Base-by-base conservation (phyloP, 1,140 invertebrate genomes). In the Gerris buenoi region DNA sequence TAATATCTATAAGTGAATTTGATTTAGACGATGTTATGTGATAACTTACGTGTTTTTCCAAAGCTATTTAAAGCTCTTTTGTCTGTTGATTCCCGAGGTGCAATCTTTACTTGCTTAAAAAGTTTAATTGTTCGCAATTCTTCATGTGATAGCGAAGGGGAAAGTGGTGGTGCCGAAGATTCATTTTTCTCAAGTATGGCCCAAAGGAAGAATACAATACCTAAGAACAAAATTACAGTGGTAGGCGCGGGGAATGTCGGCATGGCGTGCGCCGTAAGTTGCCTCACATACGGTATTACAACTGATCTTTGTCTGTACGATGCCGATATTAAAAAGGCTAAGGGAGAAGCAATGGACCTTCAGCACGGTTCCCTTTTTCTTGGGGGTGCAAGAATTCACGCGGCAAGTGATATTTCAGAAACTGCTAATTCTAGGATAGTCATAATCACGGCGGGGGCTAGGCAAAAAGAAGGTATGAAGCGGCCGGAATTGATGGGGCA, bases 301-400 rank as follows among this genome's bases (percentile, higher is more conserved):
- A 88, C 83, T 74, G 89, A 95, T 71, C 76, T 95, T 15, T 88
- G 85, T 15, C 79, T 95, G 57, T 84, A 93, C 18, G 93, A 95
- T 78, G 83, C 88, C 13, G 83, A 85, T 79, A 82, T 77, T 56
- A 88, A 95, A 71, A 95, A 94, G 77, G 75, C 95, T 33, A 85
- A 86, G 71, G 93, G 92, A 10, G 93, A 95, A 79, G 85, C 93
- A 83, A 82, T 93, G 84, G 91, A 93, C 57, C 76, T 93, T 27
- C 90, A 91, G 75, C 93, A 95, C 73, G 92, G 92, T 13, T 86
- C 89, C 26, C 80, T 87, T 2, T 95, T 95, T 77, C 78, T 92
- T 69, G 86, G 84, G 72, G 89, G 89, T 25, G 62, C 26, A 13
- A 25, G 27, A 46, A 46, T 46, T 46, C 5, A 18, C 18, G 33